Evolutionary conservation across 2,888 invertebrate genomes (phyloP), one percentile per base, ranked within the genome.

Genomic region (Nomada flava): DNA sequence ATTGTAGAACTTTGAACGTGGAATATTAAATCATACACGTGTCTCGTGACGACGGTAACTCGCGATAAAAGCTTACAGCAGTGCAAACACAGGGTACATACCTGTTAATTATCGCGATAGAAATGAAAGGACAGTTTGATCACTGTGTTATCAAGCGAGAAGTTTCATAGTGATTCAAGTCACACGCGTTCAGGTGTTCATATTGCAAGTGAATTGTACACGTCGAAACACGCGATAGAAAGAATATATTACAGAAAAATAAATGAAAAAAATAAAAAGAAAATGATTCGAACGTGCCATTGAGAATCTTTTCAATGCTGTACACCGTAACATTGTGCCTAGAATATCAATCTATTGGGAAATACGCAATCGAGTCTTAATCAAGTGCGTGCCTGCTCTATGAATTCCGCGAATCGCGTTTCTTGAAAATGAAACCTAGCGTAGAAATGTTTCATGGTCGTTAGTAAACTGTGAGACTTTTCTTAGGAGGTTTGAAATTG

Each of bases 21-120:
- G 57, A 60, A 44, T 52, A 63, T 69, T 79, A 64, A 76, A 76
- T 79, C 69, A 59, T 57, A 63, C 52, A 47, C 63, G 20, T 42
- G 78, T 76, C 77, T 59, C 69, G 59, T 42, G 23, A 36, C 36
- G 62, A 62, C 67, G 53, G 44, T 44, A 15, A 68, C 63, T 76
- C 79, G 69, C 57, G 79, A 76, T 79, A 76, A 76, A 79, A 76
- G 44, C 57, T 23, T 26, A 77, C 77, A 42, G 3, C 69, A 36
- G 69, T 52, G 63, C 77, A 69, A 79, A 79, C 57, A 79, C 57
- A 29, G 57, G 50, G 55, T 44, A 69, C 57, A 36, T 36, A 36
- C 36, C 64, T 79, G 76, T 79, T 76, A 69, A 79, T 79, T 79
- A 69, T 44, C 76, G 50, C 18, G 44, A 55, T 47, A 23, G 26